A percentile compares a stretch with the other conserved stretches of the same genome.
Conservation (phyloP, 2,797 vertebrate genomes). For the Helicolenus hilgendorfi region DNA sequence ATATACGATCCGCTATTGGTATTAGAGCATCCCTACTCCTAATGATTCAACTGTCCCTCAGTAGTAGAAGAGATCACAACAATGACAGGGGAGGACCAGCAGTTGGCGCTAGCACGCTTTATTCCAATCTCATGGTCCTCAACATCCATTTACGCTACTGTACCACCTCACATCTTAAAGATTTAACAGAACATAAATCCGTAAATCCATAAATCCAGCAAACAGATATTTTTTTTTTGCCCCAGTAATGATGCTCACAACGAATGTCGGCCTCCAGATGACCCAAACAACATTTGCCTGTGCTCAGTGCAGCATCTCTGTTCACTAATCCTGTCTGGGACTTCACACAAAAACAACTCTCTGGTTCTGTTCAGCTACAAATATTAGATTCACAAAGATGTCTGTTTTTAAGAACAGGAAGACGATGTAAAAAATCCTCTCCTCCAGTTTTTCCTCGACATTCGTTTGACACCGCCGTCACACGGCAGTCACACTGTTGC, state of each 20-base stretch:
- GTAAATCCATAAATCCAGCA: no score
- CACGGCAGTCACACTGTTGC: not conserved
- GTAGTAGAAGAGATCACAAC: not conserved
- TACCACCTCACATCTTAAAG: not conserved
- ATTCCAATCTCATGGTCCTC: not conserved
- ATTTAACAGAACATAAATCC: not conserved
- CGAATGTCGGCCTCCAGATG: not conserved
- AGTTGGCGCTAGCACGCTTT: constrained; percentile 48
- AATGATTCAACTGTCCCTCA: constrained; percentile 9
- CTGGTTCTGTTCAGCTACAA: not conserved
- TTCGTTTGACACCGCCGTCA: not conserved
- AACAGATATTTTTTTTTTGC: not conserved
- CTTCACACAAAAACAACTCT: not conserved
- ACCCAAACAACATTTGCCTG: not conserved
- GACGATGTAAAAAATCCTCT: not conserved
- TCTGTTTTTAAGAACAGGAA: not conserved
- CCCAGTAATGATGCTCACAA: not conserved
- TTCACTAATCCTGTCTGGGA: not conserved
- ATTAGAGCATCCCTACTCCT: not conserved
- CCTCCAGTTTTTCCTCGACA: not conserved
- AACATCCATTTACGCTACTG: not conserved
- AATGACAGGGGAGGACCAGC: constrained; percentile 32
- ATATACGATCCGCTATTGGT: no score
- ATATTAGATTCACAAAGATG: not conserved
- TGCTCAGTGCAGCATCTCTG: not conserved